Percentiles rank a stretch among this genome's conserved stretches.
Evolutionary conservation across 2,113 vertebrate genomes (phyloP).

Genomic region (Hystrix cristata): DNA sequence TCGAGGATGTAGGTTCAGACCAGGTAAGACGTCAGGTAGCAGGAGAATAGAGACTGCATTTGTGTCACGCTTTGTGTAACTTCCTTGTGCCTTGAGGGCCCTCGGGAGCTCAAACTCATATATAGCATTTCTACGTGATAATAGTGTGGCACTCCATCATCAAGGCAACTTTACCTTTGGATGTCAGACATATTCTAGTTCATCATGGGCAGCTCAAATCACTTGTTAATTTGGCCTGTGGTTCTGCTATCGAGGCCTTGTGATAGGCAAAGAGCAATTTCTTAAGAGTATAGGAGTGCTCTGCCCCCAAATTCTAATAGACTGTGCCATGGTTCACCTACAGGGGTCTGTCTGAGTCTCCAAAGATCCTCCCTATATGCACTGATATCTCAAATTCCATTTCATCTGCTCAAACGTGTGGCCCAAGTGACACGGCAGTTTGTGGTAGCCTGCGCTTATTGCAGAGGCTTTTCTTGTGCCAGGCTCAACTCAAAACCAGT

Average conservation of each 20-base stretch:
- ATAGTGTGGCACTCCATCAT: neutral
- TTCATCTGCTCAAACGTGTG: neutral
- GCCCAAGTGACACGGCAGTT: neutral
- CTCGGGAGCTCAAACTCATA: neutral
- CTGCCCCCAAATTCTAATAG: neutral
- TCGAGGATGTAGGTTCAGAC: neutral
- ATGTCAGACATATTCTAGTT: neutral
- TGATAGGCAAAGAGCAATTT: neutral
- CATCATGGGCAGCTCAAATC: neutral
- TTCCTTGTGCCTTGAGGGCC: neutral
- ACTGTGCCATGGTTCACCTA: neutral
- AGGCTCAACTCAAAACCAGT: neutral
- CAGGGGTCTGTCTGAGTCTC: neutral
- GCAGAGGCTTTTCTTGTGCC: neutral
- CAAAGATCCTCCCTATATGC: neutral
- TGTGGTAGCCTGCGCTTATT: neutral
- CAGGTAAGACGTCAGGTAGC: neutral
- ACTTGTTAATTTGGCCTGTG: neutral
- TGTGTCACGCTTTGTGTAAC: neutral
- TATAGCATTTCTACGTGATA: neutral
- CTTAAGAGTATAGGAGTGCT: neutral
- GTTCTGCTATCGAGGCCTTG: neutral
- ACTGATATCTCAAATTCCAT: neutral
- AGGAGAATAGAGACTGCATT: neutral
- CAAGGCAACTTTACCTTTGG: neutral